Conservation (phyloP, 2,888 invertebrate genomes). For the Melanotus villosus region DNA sequence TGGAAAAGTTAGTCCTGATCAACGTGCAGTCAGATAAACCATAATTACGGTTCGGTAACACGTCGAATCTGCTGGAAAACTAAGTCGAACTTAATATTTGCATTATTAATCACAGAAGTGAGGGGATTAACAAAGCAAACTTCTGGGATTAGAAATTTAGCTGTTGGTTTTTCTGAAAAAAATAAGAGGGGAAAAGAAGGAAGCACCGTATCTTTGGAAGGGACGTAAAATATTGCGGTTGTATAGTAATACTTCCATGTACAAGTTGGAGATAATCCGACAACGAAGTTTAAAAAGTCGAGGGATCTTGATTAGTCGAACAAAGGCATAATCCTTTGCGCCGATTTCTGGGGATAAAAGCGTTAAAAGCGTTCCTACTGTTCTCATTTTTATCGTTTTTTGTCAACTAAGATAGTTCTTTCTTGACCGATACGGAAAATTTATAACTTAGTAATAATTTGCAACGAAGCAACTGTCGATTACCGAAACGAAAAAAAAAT, state of each 20-base stretch:
- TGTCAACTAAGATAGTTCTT: conserved; percentile 2
- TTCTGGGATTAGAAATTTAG: too few species aligned
- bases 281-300: conserved; percentile 14
- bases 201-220: neutral
- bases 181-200: neutral
- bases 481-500: too few species aligned
- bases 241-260: conserved; percentile 7
- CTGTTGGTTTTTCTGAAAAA: neutral
- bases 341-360: conserved; percentile 6
- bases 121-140: too few species aligned
- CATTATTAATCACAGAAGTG: too few species aligned
- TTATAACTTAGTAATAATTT: too few species aligned
- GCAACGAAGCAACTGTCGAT: too few species aligned
- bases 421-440: too few species aligned
- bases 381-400: neutral
- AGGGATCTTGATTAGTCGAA: conserved; percentile 7
- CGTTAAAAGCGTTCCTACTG: neutral
- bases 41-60: too few species aligned
- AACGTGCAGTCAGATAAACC: too few species aligned
- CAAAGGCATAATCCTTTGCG: conserved; percentile 9
- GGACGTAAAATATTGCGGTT: conserved; percentile 8
- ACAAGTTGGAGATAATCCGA: neutral
- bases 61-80: too few species aligned
- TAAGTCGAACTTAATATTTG: too few species aligned
- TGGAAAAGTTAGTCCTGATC: too few species aligned